Evolutionary conservation across 1,140 invertebrate genomes (phyloP), one percentile per base, ranked within the genome.

Genomic region (Drosophila jambulina): DNA sequence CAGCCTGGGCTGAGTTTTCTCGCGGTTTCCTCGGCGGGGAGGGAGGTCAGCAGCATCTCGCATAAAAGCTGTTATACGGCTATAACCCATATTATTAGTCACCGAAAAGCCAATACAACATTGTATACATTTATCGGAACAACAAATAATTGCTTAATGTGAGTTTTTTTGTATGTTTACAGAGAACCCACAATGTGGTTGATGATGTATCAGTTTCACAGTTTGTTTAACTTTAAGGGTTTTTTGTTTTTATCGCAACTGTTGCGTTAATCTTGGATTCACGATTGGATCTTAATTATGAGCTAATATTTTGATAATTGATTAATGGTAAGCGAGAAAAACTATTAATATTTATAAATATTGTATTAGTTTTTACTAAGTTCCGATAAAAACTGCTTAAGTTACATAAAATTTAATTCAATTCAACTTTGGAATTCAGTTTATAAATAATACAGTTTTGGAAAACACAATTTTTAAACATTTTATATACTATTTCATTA

Each of bases 11-110:
- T 29, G 45, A 59, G 34, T 59, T 76, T 60, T 77, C 40, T 60
- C 61, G 70, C 69, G 43, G 17, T 53, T 70, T 69, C n/a, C 29
- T 21, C 67, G n/a, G 10, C 34, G 43, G 17, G 25, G 27, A n/a
- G 34, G 29, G 64, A 63, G 68, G 67, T 74, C 46, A 74, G 38
- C 36, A 38, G 53, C 53, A 56, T 38, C 32, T 23, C 53, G 32
- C 21, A 23, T 56, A 38, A 56, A 38, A 56, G 53, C 53, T 56
- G 53, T 56, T 56, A 56, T 34, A 53, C 25, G 15, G 19, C 32
- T 43, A 48, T 56, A 56, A 38, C 38, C 27, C 10, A 43, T 29
- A 51, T 12, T 51, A 38, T 72, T 63, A 75, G 48, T 64, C 69
- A 75, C 54, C 32, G 10, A 45, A 38, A 42, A 23, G 32, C 34